Evolutionary conservation across 2,113 vertebrate genomes (phyloP).

Genomic region (Hassar affinis): DNA sequence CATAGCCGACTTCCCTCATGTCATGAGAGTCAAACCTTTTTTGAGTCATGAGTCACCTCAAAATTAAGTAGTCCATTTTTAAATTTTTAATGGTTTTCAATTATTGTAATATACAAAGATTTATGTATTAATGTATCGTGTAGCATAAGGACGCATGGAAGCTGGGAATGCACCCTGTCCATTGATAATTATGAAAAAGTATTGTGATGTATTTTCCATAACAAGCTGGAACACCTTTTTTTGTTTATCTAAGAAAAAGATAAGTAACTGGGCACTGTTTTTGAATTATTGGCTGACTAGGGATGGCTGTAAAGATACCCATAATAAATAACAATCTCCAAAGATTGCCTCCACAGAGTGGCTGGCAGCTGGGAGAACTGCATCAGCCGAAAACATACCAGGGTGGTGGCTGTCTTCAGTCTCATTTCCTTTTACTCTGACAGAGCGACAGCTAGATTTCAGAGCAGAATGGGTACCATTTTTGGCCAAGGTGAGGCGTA

Average conservation of each 20-base stretch:
- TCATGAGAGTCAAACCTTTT: neutral
- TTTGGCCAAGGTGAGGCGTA: constrained; percentile 52
- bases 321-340: constrained; percentile 13
- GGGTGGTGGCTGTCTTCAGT: neutral
- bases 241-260: neutral
- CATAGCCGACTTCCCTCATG: neutral
- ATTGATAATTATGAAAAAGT: neutral
- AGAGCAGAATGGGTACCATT: constrained; percentile 40
- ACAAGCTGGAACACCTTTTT: neutral
- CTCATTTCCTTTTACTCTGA: constrained; percentile 37
- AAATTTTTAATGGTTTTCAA: neutral
- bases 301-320: neutral
- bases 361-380: neutral
- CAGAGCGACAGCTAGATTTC: constrained; percentile 34
- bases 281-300: neutral
- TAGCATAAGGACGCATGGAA: neutral
- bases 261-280: neutral
- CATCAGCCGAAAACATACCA: neutral
- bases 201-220: neutral
- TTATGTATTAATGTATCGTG: neutral
- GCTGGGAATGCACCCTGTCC: neutral
- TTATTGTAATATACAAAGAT: neutral
- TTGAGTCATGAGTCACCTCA: no score
- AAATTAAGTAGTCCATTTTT: neutral
- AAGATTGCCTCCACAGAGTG: constrained; percentile 19